phyloP scores from a whole-genome alignment of 2,888 invertebrate genomes.

The Aplocera efformata region DNA sequence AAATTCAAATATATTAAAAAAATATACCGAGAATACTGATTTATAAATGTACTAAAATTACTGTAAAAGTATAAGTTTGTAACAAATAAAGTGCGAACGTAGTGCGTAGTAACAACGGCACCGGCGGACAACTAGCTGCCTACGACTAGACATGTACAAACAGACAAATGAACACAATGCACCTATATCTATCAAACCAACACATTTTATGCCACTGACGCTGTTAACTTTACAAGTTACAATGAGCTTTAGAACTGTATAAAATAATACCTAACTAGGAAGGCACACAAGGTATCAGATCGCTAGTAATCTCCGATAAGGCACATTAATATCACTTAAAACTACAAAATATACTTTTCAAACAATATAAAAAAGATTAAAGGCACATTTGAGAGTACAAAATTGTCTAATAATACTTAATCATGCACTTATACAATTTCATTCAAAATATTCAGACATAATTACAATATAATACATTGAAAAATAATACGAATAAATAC shows the following conservation, averaged over 20 bases:
- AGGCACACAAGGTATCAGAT: slow-evolving; percentile 67
- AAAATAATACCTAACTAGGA: slow-evolving; percentile 38
- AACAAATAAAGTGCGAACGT: slow-evolving; percentile 10
- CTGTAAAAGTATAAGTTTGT: neutral
- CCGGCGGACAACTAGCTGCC: slow-evolving; percentile 44
- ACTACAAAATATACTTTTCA: slow-evolving; percentile 24
- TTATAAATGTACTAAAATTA: slow-evolving; percentile 1
- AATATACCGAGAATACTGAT: slow-evolving; percentile 17
- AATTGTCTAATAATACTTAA: slow-evolving; percentile 38
- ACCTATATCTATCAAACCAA: slow-evolving; percentile 16
- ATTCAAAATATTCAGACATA: slow-evolving; percentile 32
- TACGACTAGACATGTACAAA: slow-evolving; percentile 48
- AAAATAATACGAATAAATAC: slow-evolving; percentile 39
- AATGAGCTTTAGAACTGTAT: slow-evolving; percentile 29
- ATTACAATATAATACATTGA: slow-evolving; percentile 20
- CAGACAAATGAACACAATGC: slow-evolving; percentile 32
- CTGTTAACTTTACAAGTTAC: slow-evolving; percentile 28
- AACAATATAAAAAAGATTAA: slow-evolving; percentile 19
- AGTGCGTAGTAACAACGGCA: slow-evolving; percentile 28
- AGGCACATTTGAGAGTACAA: slow-evolving; percentile 28
- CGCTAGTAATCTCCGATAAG: slow-evolving; percentile 66
- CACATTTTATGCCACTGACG: slow-evolving; percentile 19
- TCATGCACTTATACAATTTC: slow-evolving; percentile 31
- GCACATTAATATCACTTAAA: slow-evolving; percentile 55
- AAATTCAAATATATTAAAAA: slow-evolving; percentile 33